Evolutionary conservation across 2,113 vertebrate genomes (phyloP), one percentile per base, ranked within the genome.

Genomic region (Spilogale gracilis): DNA sequence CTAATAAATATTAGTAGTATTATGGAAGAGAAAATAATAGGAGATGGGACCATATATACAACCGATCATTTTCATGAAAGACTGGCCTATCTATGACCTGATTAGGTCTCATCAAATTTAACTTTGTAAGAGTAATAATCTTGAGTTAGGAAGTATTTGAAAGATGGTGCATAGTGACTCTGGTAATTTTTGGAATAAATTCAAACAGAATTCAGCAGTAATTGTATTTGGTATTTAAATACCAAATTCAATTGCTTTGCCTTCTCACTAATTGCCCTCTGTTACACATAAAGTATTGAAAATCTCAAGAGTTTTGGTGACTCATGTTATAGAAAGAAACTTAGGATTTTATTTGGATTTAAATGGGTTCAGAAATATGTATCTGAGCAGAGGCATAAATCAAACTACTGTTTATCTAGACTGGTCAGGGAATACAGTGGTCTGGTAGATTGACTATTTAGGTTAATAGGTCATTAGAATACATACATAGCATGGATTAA

Each of bases 391-490:
- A 95, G 17, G 30, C 52, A 96, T 96, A 91, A 95, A 94, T 97
- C 82, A 97, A 94, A 90, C 16, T 89, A 23, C 71, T 95, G 25
- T 90, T 96, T 96, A 92, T 92, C 83, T 88, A 86, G 73, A 96
- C 86, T 84, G 8, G 23, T 79, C 71, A 94, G 87, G 74, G 87
- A 98, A 89, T 95, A 92, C n/a, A 92, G 43, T 74, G 50, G 71
- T 97, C 63, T 97, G 61, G 30, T 63, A 97, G 60, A 74, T 11
- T 94, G 69, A 92, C 69, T 94, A 90, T 95, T 94, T 85, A 94
- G 80, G 74, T 96, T 95, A 92, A 73, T 79, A 92, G 23, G 78
- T 43, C 78, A 73, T 86, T 95, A 91, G 48, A 95, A 89, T 86
- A 60, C 11, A 73, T 43, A 65, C 23, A 76, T 52, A 89, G 20